Evolutionary conservation across 2,113 vertebrate species (phyloP).

Genomic region (Synodontis membranacea): DNA sequence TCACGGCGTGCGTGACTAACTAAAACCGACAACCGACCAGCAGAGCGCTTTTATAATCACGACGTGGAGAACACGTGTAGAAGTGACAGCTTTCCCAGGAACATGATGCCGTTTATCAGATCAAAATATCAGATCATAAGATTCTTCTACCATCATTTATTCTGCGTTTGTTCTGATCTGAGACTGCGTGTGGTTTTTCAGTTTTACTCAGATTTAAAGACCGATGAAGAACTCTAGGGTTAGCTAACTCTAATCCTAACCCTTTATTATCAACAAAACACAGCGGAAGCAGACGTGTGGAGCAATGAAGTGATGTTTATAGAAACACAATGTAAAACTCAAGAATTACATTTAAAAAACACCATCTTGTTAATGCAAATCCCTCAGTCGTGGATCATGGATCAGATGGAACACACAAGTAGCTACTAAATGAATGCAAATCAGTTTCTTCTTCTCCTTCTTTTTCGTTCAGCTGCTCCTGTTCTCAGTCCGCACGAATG

Average conservation of each 20-base stretch:
- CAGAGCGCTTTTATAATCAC: background rate
- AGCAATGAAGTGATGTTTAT: conserved; percentile 36
- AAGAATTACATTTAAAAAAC: conserved; percentile 29
- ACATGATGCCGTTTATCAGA: background rate
- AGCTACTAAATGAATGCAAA: no score
- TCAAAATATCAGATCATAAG: background rate
- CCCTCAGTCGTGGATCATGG: conserved; percentile 17
- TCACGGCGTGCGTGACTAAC: background rate
- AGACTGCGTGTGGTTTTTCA: background rate
- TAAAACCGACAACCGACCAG: no score
- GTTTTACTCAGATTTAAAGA: background rate
- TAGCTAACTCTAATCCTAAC: no score
- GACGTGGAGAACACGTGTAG: background rate
- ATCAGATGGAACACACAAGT: conserved; percentile 20
- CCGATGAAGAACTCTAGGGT: no score
- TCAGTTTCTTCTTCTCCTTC: no score
- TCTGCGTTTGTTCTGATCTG: background rate
- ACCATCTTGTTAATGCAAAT: background rate
- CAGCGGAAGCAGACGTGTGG: background rate
- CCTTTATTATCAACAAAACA: background rate
- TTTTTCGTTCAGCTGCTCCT: no score
- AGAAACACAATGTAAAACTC: conserved; percentile 24
- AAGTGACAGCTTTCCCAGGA: background rate
- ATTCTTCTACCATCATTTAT: background rate
- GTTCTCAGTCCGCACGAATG: no score